Evolutionary conservation across 2,888 invertebrate genomes (phyloP).

Genomic region (Ryuthela nishihirai): DNA sequence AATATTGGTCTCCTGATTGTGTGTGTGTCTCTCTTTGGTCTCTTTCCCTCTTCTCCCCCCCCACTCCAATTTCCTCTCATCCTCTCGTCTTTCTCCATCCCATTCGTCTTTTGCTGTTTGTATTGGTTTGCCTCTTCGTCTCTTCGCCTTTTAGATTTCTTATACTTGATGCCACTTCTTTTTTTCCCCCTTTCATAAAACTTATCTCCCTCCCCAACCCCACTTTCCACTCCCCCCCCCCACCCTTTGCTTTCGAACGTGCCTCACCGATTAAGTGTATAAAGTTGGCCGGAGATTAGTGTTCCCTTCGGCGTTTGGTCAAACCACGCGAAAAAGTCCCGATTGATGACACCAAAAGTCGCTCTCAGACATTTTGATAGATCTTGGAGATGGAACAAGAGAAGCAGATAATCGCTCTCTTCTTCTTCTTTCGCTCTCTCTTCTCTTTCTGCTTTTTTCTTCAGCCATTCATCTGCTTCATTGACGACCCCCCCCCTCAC

Average conservation of each 20-base stretch:
- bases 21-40: constrained; percentile 31
- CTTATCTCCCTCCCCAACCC: too few relatives aligned
- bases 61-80: background rate
- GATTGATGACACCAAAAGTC: constrained; percentile 33
- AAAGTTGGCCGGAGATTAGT: constrained; percentile 34
- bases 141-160: constrained; percentile 2
- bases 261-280: constrained; percentile 34
- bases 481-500: too few relatives aligned
- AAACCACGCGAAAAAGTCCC: constrained; percentile 24
- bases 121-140: background rate
- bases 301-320: constrained; percentile 36
- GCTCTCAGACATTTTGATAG: too few relatives aligned
- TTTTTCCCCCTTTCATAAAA: too few relatives aligned
- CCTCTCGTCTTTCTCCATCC: background rate
- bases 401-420: too few relatives aligned
- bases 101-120: constrained; percentile 18
- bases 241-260: too few relatives aligned
- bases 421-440: too few relatives aligned
- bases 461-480: too few relatives aligned
- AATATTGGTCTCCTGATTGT: constrained; percentile 27
- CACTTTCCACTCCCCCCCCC: too few relatives aligned
- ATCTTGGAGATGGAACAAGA: too few relatives aligned
- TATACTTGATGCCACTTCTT: too few relatives aligned
- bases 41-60: constrained; percentile 6
- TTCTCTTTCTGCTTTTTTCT: too few relatives aligned